These are phyloP conservation scores for Luffia ferchaultella DNA, from an alignment of 2,888 invertebrate species.

Conservation along the genomic window DNA sequence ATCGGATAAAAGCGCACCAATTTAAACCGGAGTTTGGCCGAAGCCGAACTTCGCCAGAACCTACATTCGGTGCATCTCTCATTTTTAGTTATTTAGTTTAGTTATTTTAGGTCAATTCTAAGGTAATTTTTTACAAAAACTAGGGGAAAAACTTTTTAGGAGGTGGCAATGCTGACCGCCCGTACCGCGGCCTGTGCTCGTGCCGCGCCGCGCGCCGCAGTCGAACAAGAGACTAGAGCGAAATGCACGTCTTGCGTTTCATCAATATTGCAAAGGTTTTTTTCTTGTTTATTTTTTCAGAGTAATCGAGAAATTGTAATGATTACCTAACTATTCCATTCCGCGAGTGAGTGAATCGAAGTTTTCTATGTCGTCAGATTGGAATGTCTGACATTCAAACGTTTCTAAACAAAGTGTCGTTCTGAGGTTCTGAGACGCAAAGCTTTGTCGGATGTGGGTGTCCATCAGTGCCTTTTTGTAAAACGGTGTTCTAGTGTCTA, in stretches of 20 bases:
- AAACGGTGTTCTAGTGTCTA: neutral
- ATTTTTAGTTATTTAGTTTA: no score
- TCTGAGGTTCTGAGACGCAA: slow-evolving; percentile 33
- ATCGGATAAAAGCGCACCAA: no score
- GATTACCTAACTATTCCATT: neutral
- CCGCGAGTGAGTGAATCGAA: slow-evolving; percentile 10
- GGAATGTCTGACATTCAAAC: slow-evolving; percentile 19
- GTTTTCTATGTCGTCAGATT: neutral
- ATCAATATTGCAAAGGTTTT: slow-evolving; percentile 58
- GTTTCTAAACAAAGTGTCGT: slow-evolving; percentile 27
- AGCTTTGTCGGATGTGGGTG: slow-evolving; percentile 33
- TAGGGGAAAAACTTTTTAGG: no score
- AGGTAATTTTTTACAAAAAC: no score
- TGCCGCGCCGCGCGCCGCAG: slow-evolving; percentile 30
- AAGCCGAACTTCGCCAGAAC: no score
- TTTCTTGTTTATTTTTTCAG: slow-evolving; percentile 19
- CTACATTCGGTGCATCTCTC: no score
- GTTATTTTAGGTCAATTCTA: no score
- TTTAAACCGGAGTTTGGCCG: no score
- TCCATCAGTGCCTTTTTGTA: slow-evolving; percentile 42
- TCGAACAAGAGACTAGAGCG: slow-evolving; percentile 47
- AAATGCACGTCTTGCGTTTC: slow-evolving; percentile 62
- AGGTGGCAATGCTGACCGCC: no score
- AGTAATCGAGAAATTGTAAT: neutral
- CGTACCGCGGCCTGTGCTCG: no score